Conservation (phyloP, 2,113 vertebrate genomes). For the Dryoscopus gambensis region DNA sequence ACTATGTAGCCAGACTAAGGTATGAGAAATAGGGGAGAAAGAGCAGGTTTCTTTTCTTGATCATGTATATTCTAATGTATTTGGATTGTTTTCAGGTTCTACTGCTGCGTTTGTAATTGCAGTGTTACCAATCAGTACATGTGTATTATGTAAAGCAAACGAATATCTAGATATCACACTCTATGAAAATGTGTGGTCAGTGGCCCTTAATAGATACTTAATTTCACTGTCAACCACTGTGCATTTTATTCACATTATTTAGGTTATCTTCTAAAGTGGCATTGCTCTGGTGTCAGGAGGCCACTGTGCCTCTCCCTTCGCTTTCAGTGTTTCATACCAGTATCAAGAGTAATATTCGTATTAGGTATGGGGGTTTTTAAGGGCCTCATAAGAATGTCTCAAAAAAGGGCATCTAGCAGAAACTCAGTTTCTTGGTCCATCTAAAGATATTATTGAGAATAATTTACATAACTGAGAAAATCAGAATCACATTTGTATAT, state of each 20-base stretch:
- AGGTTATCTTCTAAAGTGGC: neutral
- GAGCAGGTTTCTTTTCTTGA: neutral
- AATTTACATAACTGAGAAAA: neutral
- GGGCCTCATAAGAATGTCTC: fast-evolving
- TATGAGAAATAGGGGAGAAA: neutral
- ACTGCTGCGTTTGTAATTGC: neutral
- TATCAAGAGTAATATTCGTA: neutral
- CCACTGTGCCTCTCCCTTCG: neutral
- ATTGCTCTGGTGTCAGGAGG: neutral
- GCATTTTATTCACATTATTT: neutral
- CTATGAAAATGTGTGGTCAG: neutral
- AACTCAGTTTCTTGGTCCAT: neutral
- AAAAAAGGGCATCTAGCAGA: neutral
- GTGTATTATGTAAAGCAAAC: neutral
- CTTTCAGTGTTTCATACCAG: neutral
- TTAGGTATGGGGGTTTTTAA: neutral
- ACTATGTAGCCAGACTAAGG: neutral
- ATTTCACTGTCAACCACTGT: neutral
- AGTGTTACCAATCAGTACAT: neutral
- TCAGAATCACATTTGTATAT: neutral
- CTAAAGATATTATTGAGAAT: neutral
- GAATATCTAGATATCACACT: neutral
- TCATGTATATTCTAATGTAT: neutral
- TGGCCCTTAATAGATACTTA: neutral
- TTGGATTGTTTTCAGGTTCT: neutral